Conservation (phyloP, 2,888 invertebrate genomes). For the Hemaris fuciformis region DNA sequence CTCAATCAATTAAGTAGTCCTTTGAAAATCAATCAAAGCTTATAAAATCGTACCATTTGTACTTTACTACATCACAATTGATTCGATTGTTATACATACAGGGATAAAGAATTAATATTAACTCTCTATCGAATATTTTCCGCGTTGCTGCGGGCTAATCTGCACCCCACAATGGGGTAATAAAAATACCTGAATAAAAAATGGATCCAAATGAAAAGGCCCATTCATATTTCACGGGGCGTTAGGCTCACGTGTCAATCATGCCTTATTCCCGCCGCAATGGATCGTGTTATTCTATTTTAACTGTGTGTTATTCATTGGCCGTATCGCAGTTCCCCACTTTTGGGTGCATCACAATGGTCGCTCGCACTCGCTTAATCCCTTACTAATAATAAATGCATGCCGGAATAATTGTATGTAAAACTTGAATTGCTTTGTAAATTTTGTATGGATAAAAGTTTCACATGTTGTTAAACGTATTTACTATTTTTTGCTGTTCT, state of each 20-base stretch:
- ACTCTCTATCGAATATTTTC: constrained; percentile 72
- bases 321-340: constrained; percentile 62
- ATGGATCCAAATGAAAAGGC: constrained; percentile 48
- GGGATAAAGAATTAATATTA: constrained; percentile 37
- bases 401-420: constrained; percentile 32
- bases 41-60: background rate
- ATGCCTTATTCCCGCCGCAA: constrained; percentile 61
- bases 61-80: background rate
- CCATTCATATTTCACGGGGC: constrained; percentile 57
- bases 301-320: constrained; percentile 73
- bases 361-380: constrained; percentile 50
- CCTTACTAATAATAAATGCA: constrained; percentile 47
- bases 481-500: background rate
- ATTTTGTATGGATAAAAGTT: background rate
- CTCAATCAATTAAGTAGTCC: background rate
- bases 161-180: constrained; percentile 62
- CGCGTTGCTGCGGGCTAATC: constrained; percentile 67
- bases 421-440: constrained; percentile 8
- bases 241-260: constrained; percentile 77
- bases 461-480: background rate
- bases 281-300: constrained; percentile 74
- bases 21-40: constrained; percentile 20
- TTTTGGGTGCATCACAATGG: constrained; percentile 56
- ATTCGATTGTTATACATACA: background rate
- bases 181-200: constrained; percentile 66